Conservation (phyloP, 2,797 vertebrate species). For the Paramormyrops hopkinsi region DNA sequence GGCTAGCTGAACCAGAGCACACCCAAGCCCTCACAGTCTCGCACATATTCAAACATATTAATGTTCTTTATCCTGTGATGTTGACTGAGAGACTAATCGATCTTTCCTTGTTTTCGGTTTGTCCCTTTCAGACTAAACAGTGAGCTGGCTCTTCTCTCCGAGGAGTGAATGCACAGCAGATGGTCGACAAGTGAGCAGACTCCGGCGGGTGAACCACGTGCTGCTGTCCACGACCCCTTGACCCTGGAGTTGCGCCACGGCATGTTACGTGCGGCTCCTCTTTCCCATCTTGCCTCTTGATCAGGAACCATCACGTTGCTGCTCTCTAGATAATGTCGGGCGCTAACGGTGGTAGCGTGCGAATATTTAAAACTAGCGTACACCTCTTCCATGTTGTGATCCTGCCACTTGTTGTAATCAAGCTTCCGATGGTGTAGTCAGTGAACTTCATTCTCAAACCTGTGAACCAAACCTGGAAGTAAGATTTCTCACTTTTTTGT, state of each 20-base stretch:
- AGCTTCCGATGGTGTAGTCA: neutral
- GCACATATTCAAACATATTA: neutral
- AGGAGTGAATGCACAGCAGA: conserved; percentile 16
- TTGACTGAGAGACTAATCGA: neutral
- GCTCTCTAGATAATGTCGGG: conserved; percentile 33
- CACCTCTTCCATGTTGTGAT: neutral
- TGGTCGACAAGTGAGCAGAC: conserved; percentile 3
- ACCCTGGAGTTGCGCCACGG: conserved; percentile 29
- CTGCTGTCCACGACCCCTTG: conserved; percentile 39
- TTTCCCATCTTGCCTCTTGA: conserved; percentile 22
- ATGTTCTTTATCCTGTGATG: neutral
- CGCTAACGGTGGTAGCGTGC: conserved; percentile 23
- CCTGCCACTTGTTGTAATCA: conserved; percentile 12
- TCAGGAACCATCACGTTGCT: conserved; percentile 40
- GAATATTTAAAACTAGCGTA: conserved; percentile 32
- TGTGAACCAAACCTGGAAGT: conserved; percentile 21
- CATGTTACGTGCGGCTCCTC: conserved; percentile 24
- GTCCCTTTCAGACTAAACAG: conserved; percentile 31
- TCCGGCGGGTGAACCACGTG: conserved; percentile 28
- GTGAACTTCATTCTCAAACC: conserved; percentile 10
- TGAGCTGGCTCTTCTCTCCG: conserved; percentile 6
- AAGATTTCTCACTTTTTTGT: neutral
- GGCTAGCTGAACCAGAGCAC: neutral
- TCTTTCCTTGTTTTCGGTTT: neutral
- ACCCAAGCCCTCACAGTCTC: neutral